phyloP scores from a whole-genome alignment of 2,797 vertebrate genomes.

The Gadopsis marmoratus region DNA sequence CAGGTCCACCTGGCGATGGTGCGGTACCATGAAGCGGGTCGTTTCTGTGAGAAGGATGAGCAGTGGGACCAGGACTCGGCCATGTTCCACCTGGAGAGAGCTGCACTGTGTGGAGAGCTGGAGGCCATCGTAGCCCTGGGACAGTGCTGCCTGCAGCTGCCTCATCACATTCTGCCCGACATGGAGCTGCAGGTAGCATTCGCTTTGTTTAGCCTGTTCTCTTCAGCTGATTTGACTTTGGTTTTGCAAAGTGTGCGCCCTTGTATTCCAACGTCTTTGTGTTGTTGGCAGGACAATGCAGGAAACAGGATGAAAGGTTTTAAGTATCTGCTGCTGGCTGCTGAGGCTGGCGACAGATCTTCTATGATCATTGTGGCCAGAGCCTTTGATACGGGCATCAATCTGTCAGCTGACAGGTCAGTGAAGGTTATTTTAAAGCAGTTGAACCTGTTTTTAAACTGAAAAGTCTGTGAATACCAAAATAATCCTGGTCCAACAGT shows the following conservation, averaged over 20 bases:
- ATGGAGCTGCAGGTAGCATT: slow-evolving; percentile 88
- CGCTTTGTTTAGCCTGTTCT: background rate
- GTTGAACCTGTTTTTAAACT: background rate
- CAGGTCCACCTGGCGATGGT: slow-evolving; percentile 98
- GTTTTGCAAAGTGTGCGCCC: background rate
- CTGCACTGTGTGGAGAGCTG: slow-evolving; percentile 94
- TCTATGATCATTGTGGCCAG: slow-evolving; percentile 95
- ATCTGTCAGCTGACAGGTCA: slow-evolving; percentile 91
- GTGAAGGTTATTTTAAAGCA: slow-evolving; percentile 21
- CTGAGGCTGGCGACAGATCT: slow-evolving; percentile 93
- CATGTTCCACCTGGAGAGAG: slow-evolving; percentile 93
- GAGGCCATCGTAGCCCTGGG: slow-evolving; percentile 95
- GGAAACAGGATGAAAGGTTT: slow-evolving; percentile 93
- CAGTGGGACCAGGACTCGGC: slow-evolving; percentile 93
- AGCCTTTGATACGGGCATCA: slow-evolving; percentile 91
- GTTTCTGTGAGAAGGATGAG: slow-evolving; percentile 93
- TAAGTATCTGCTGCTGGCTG: slow-evolving; percentile 90
- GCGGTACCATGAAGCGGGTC: slow-evolving; percentile 93
- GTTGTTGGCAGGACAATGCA: slow-evolving; percentile 86
- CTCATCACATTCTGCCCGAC: slow-evolving; percentile 93
- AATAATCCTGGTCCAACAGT: background rate
- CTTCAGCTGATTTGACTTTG: background rate
- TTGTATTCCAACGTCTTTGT: background rate
- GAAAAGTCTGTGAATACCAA: background rate
- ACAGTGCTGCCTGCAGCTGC: slow-evolving; percentile 92